Base-by-base conservation (phyloP, 2,113 vertebrate species). In the Rhinopomastus cyanomelas region DNA sequence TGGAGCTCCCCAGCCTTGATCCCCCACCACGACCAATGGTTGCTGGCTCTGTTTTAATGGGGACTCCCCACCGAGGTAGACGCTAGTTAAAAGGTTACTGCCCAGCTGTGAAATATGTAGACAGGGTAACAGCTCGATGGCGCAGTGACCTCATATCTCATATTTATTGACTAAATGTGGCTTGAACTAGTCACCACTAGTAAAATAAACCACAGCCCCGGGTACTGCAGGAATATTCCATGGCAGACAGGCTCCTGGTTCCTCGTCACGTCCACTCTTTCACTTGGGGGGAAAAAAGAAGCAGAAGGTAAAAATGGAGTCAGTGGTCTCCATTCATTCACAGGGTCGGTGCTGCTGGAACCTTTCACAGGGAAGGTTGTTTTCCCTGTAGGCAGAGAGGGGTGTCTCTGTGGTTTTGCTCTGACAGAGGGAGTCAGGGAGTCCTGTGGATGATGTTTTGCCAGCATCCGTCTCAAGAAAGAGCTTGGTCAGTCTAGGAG, bases 1-100 rank as follows among this genome's bases (percentile, higher is more conserved):
- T 46, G 69, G n/a, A 56, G 48, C 94, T 96, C 81, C 44, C 46
- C 1, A 27, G 69, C 88, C 78, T 9, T 69, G 95, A 79, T 96
- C 95, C 92, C 94, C 95, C 95, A 96, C 92, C 91, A 93, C 81
- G 96, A 95, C 69, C 95, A 95, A 86, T 29, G 91, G 96, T 90
- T 91, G 82, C 93, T 96, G 95, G 94, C 87, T 95, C 91, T 88
- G 81, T 61, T 90, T 97, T 97, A 92, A 96, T 86, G 93, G 91
- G 9, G 95, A 93, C 96, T 96, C 94, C 96, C 96, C 96, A 96
- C 91, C 8, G 89, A 94, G 95, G 93, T 76, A 97, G 96, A 96
- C 94, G 84, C 96, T 86, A 96, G 96, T 96, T 95, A 96, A 97
- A 96, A 93, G 95, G 92, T 97, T 95, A 95, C 95, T 90, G 57